These are phyloP conservation scores for Thecocarcelia acutangulata DNA, from an alignment of 2,888 invertebrate genomes.

Conservation along the genomic window DNA sequence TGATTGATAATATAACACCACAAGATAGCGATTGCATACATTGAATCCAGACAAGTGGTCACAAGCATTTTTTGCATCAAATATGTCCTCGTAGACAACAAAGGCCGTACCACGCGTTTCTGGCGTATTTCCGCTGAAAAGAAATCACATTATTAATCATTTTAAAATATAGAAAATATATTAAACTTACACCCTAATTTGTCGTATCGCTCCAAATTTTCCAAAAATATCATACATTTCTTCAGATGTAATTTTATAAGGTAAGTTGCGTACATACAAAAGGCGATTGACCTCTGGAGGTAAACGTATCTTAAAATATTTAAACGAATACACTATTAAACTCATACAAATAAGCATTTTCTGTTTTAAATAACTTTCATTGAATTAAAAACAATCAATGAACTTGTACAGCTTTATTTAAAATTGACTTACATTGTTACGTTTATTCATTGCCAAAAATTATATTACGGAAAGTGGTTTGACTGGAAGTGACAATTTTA, in stretches of 20 bases:
- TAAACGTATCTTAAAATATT: constrained; percentile 89
- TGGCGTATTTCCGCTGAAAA: constrained; percentile 93
- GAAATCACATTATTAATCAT: not conserved
- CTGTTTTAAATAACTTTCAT: not conserved
- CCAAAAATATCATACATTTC: constrained; percentile 99
- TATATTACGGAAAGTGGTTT: not conserved
- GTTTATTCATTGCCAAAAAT: constrained; percentile 76
- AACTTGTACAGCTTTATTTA: not conserved
- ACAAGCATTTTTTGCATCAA: constrained; percentile 99
- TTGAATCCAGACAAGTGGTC: constrained; percentile 99
- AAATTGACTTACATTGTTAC: constrained; percentile 78
- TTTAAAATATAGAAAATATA: not conserved
- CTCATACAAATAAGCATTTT: not conserved
- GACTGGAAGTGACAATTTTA: not conserved
- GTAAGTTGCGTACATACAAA: constrained; percentile 97
- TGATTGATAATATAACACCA: constrained; percentile 98
- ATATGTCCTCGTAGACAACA: constrained; percentile 99
- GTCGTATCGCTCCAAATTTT: constrained; percentile 99
- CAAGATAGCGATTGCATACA: constrained; percentile 98
- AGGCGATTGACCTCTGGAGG: constrained; percentile 99
- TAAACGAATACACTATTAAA: not conserved
- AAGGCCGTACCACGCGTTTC: constrained; percentile 99
- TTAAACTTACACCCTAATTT: constrained; percentile 96
- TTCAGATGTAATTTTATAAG: constrained; percentile 99
- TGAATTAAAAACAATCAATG: not conserved